Base-by-base conservation (phyloP, 2,888 invertebrate genomes). In the Tuberolachnus salignus region DNA sequence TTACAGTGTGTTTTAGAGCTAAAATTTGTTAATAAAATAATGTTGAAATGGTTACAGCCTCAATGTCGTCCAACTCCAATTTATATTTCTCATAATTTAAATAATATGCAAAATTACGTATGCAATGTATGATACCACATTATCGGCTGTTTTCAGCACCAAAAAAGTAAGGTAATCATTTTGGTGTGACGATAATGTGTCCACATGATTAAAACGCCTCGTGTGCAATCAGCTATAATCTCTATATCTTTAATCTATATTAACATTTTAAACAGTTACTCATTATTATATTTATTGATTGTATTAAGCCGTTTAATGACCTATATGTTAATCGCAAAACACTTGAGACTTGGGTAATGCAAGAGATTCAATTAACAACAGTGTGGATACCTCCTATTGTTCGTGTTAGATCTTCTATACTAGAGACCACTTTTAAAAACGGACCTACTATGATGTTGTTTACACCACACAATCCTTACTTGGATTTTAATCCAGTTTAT, bases 391-490 rank as follows among this genome's bases (percentile, higher is more conserved):
- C 70, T 34, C 49, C 80, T 19, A 63, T 80, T 67, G 81, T 74
- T 1, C 69, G 75, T 14, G 42, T 19, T 13, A 71, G 71, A 69
- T 64, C 78, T 55, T 23, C 71, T 69, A 26, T 75, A 49, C 42
- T 82, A 19, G 67, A 75, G 14, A 73, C 74, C 55, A 81, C 61
- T 57, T 67, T 81, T 46, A 71, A 81, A 64, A 64, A 66, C 57
- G 81, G 81, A 71, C 81, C 94, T 2, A 89, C 91, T 61, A 85
- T 95, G 55, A 87, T 95, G 82, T 85, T 94, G 78, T 94, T 94
- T 83, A 92, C 93, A 1, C 93, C 94, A 10, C 87, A 91, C 81
- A 92, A 92, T 85, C 86, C 93, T 89, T 93, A 93, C 51, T 75
- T 81, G 21, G 26, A 74, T 34, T 67, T 80, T 19, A 73, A 71